Percentiles rank a stretch among this genome's conserved stretches.
phyloP scores from a whole-genome alignment of 1,140 invertebrate species.

The Achatina immaculata region DNA sequence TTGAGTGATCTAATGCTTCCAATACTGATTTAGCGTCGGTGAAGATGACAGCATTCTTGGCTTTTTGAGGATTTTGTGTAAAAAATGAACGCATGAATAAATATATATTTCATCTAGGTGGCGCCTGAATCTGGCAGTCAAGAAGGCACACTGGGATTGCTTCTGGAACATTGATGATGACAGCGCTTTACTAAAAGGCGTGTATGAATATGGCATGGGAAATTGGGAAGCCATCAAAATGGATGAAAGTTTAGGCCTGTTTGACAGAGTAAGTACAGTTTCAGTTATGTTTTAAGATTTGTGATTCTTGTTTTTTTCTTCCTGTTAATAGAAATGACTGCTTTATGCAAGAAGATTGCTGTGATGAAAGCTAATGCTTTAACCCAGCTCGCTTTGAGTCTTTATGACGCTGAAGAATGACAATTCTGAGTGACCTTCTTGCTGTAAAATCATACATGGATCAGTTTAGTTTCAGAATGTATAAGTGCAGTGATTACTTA shows the following conservation, averaged over 20 bases:
- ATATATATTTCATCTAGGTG: too few relatives aligned
- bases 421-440: not conserved
- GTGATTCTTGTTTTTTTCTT: not conserved
- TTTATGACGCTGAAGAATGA: conserved; percentile 1
- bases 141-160: conserved; percentile 82
- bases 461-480: too few relatives aligned
- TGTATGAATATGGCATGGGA: conserved; percentile 95
- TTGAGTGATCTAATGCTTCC: too few relatives aligned
- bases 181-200: conserved; percentile 87
- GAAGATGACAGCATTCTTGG: too few relatives aligned
- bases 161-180: conserved; percentile 92
- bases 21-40: too few relatives aligned
- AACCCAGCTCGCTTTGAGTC: conserved; percentile 15
- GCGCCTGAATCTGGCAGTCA: conserved; percentile 62
- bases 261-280: conserved; percentile 79
- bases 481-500: too few relatives aligned
- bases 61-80: too few relatives aligned
- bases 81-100: too few relatives aligned
- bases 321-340: not conserved
- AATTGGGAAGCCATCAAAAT: conserved; percentile 98
- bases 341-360: not conserved
- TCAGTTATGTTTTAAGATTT: not conserved
- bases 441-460: too few relatives aligned
- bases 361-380: conserved; percentile 11
- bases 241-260: conserved; percentile 88